phyloP scores from a whole-genome alignment of 2,888 invertebrate species.

The Drosophila differens region DNA sequence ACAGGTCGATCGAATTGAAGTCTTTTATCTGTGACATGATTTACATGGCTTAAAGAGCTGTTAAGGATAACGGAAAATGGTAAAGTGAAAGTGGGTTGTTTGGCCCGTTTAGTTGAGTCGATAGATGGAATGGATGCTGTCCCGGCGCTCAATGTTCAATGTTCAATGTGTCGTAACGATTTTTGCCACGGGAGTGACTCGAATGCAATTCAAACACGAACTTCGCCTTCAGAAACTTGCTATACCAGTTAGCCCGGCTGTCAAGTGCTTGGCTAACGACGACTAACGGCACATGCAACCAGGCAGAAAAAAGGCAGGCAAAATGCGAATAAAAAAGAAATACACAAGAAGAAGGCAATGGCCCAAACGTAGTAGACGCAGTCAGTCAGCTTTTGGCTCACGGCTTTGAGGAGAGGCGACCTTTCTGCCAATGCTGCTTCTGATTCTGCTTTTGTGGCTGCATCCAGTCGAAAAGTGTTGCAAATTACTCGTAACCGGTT shows the following conservation, averaged over 20 bases:
- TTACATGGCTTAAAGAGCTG: slow-evolving; percentile 8
- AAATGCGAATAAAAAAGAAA: not conserved
- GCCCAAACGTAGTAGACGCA: slow-evolving; percentile 36
- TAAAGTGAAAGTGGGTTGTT: slow-evolving; percentile 30
- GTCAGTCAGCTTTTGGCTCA: slow-evolving; percentile 16
- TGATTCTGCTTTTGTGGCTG: slow-evolving; percentile 20
- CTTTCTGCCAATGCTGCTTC: slow-evolving; percentile 14
- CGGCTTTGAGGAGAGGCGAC: slow-evolving; percentile 21
- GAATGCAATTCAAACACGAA: slow-evolving; percentile 30
- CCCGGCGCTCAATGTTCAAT: not conserved
- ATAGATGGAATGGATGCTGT: slow-evolving; percentile 10
- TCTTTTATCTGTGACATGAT: not conserved
- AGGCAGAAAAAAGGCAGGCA: slow-evolving; percentile 15
- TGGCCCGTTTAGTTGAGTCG: slow-evolving; percentile 13
- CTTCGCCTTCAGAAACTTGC: slow-evolving; percentile 38
- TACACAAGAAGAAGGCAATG: slow-evolving; percentile 30
- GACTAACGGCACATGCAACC: slow-evolving; percentile 62
- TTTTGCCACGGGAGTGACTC: slow-evolving; percentile 25
- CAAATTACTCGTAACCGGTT: slow-evolving; percentile 46
- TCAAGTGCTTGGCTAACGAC: slow-evolving; percentile 53
- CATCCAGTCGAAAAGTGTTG: slow-evolving; percentile 44
- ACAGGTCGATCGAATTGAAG: not conserved
- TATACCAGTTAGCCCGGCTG: slow-evolving; percentile 33
- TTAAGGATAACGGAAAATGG: slow-evolving; percentile 18
- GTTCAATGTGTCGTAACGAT: slow-evolving; percentile 39